Conservation (phyloP, 1,140 invertebrate genomes). For the Drosophila pseudoobscura region DNA sequence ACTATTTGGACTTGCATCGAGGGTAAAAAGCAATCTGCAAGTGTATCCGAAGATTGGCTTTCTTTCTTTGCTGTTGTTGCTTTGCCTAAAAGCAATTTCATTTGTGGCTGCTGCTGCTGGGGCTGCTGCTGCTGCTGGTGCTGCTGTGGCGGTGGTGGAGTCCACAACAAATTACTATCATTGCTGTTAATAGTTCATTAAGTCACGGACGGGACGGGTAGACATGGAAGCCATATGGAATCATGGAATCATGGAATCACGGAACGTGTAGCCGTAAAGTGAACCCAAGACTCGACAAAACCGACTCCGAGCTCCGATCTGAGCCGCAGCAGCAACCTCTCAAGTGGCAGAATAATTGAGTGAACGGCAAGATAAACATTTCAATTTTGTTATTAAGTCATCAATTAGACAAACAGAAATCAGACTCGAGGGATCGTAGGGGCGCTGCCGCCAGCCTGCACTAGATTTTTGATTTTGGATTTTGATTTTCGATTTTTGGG, state of each 20-base stretch:
- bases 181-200: constrained; percentile 82
- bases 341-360: constrained; percentile 81
- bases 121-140: constrained; percentile 23
- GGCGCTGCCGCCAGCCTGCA: too few species aligned
- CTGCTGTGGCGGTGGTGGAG: constrained; percentile 16
- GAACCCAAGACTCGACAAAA: constrained; percentile 32
- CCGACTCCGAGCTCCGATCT: constrained; percentile 11
- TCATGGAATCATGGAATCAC: constrained; percentile 25
- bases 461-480: too few species aligned
- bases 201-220: constrained; percentile 69
- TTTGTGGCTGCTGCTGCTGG: constrained; percentile 39
- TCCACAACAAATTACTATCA: constrained; percentile 79
- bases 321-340: constrained; percentile 6
- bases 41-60: too few species aligned
- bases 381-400: constrained; percentile 80
- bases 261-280: constrained; percentile 66
- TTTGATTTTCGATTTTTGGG: constrained; percentile 5
- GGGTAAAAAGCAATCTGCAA: too few species aligned
- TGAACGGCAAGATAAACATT: constrained; percentile 78
- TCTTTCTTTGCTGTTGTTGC: too few species aligned
- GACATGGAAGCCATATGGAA: constrained; percentile 59
- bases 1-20: too few species aligned
- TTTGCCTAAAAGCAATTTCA: constrained; percentile 72
- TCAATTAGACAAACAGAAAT: constrained; percentile 64
- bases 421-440: constrained; percentile 11